These are phyloP conservation scores for Varroa destructor DNA, from an alignment of 1,140 invertebrate species.

Conservation along the genomic window DNA sequence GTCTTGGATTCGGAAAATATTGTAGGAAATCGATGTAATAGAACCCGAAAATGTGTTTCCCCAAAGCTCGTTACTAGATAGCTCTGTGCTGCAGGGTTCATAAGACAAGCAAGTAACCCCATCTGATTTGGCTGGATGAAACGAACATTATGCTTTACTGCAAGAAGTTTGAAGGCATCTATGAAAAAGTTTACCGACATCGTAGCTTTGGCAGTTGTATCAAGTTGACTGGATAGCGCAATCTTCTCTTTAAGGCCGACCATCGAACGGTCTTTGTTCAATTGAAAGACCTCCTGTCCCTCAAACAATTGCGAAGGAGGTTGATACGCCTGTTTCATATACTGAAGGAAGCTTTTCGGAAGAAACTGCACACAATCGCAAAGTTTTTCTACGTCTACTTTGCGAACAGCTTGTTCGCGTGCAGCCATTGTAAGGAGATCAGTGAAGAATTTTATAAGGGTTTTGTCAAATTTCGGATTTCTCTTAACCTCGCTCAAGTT, in stretches of 20 bases:
- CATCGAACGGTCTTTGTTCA: constrained; percentile 2
- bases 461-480: constrained; percentile 1
- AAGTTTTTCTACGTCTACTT: background rate
- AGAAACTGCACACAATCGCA: constrained; percentile 10
- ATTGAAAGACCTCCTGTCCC: background rate
- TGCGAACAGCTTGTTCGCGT: background rate
- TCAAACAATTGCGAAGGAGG: background rate
- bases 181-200: constrained; percentile 16
- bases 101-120: constrained; percentile 1
- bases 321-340: background rate
- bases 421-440: constrained; percentile 6
- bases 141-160: background rate
- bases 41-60: background rate
- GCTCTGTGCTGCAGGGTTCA: background rate
- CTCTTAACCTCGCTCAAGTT: background rate
- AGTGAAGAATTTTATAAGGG: background rate
- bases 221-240: background rate
- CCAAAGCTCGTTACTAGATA: constrained; percentile 8
- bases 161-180: background rate
- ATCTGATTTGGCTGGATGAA: constrained; percentile 11
- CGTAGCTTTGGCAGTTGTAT: background rate
- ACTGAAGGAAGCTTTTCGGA: background rate
- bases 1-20: constrained; percentile 15
- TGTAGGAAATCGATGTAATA: background rate
- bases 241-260: constrained; percentile 15